These are phyloP conservation scores for Huso huso DNA, from an alignment of 2,797 vertebrate genomes.

Conservation along the genomic window DNA sequence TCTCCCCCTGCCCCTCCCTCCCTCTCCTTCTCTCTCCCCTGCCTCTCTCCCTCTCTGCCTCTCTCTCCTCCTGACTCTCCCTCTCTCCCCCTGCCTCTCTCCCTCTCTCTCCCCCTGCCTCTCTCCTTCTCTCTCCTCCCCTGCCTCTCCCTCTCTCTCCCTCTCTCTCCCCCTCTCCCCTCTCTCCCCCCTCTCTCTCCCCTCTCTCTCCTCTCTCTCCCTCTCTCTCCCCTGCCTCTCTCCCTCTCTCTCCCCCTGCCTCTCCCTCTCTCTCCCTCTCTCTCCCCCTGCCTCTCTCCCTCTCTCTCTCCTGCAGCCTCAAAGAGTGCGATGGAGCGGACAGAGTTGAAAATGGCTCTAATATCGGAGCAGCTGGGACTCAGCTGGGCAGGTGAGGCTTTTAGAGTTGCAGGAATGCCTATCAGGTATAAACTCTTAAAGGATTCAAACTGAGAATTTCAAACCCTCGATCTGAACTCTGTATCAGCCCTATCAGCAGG, in stretches of 20 bases:
- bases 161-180: too few relatives aligned
- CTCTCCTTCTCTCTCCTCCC: too few relatives aligned
- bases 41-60: slow-evolving; percentile 59
- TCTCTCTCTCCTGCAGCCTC: slow-evolving; percentile 40
- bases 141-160: too few relatives aligned
- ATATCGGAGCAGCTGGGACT: slow-evolving; percentile 90
- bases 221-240: slow-evolving; percentile 38
- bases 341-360: slow-evolving; percentile 83
- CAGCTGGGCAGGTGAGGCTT: slow-evolving; percentile 87
- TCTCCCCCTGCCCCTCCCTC: slow-evolving; percentile 30
- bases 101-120: too few relatives aligned
- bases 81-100: too few relatives aligned
- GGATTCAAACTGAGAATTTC: too few relatives aligned
- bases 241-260: slow-evolving; percentile 11
- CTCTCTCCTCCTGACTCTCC: slow-evolving; percentile 47
- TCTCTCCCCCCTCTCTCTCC: too few relatives aligned
- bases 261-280: slow-evolving; percentile 62
- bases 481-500: too few relatives aligned
- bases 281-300: not conserved
- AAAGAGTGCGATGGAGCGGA: slow-evolving; percentile 71
- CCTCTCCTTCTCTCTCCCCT: not conserved
- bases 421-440: not conserved
- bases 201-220: too few relatives aligned
- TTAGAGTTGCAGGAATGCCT: not conserved
- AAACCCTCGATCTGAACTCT: too few relatives aligned